Percentiles rank a stretch among this genome's conserved stretches.
These are phyloP conservation scores for Falco columbarius DNA, from an alignment of 2,797 vertebrate species.

Conservation along the genomic window DNA sequence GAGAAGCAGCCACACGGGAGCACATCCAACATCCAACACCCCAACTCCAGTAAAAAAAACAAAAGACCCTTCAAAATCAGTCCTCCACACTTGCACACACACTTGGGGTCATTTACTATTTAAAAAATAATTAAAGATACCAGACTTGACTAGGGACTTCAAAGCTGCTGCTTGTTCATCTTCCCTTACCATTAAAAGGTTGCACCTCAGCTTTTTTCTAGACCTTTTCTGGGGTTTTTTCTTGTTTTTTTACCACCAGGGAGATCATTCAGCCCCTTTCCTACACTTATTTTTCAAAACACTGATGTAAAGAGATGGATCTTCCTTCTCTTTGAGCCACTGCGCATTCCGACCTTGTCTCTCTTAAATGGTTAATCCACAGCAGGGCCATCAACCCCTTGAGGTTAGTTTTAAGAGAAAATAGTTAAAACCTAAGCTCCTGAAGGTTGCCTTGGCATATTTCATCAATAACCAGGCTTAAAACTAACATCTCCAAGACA, in stretches of 20 bases:
- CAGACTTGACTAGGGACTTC: too few relatives aligned
- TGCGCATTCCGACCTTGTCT: accelerated
- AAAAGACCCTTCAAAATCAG: background rate
- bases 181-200: too few relatives aligned
- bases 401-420: background rate
- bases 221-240: background rate
- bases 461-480: background rate
- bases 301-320: background rate
- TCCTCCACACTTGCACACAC: too few relatives aligned
- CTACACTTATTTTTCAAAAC: background rate
- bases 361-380: background rate
- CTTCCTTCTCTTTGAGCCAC: too few relatives aligned
- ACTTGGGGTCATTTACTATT: accelerated
- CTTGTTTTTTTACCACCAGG: too few relatives aligned
- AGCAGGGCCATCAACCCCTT: background rate
- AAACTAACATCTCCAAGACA: background rate
- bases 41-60: background rate
- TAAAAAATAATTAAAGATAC: too few relatives aligned
- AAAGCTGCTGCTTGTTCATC: background rate
- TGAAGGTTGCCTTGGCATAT: accelerated
- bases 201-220: accelerated
- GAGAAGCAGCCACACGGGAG: accelerated
- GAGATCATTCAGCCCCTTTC: background rate
- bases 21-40: too few relatives aligned
- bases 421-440: too few relatives aligned